Conservation (phyloP, 2,888 invertebrate species). For the Ophioninae sp. region DNA sequence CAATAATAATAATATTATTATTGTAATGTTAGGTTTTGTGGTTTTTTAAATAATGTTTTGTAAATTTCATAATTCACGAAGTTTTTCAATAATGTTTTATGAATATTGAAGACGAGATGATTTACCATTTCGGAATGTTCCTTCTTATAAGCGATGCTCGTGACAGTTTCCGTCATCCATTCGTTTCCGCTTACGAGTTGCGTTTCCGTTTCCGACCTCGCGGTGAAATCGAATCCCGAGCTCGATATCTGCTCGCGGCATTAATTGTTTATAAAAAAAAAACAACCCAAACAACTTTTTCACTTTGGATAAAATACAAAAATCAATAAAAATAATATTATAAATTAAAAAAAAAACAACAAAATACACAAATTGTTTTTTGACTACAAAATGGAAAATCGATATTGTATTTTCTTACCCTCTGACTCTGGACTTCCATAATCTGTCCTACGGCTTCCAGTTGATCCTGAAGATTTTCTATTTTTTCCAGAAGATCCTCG, state of each 20-base stretch:
- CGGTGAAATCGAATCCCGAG: conserved; percentile 84
- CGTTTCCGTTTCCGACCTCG: conserved; percentile 74
- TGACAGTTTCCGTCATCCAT: conserved; percentile 78
- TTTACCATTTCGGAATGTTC: conserved; percentile 72
- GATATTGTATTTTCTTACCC: conserved; percentile 80
- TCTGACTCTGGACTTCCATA: conserved; percentile 87
- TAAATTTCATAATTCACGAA: too few species aligned
- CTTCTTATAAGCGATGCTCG: conserved; percentile 78
- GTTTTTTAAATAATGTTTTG: too few species aligned
- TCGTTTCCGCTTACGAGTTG: conserved; percentile 72
- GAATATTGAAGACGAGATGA: conserved; percentile 4
- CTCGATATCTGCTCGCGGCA: conserved; percentile 82
- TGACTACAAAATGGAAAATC: not conserved
- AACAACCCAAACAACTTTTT: too few species aligned
- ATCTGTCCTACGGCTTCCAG: conserved; percentile 89
- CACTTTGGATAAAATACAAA: too few species aligned
- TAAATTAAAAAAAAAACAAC: not conserved
- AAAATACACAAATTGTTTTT: not conserved
- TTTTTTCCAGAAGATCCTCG: conserved; percentile 80
- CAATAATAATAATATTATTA: conserved; percentile 22
- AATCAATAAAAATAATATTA: too few species aligned
- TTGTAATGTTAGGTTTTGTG: too few species aligned
- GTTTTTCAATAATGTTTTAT: not conserved
- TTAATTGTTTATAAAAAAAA: not conserved
- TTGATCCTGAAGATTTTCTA: conserved; percentile 87